Conservation (phyloP, 2,888 invertebrate genomes). For the Mesorhabditis sp. region DNA sequence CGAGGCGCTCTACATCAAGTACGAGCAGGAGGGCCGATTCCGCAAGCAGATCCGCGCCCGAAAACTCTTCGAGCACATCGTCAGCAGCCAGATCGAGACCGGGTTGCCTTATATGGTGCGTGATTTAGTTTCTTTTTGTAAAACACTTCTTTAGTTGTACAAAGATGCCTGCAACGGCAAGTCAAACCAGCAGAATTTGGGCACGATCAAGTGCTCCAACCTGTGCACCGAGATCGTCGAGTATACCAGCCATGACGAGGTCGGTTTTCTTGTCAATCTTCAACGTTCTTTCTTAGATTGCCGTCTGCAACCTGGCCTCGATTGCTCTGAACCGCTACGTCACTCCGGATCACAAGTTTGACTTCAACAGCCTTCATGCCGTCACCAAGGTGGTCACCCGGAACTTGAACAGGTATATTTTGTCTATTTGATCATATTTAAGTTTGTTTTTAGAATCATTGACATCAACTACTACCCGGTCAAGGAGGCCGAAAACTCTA, state of each 20-base stretch:
- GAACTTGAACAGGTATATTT: not conserved
- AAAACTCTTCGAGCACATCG: constrained; percentile 85
- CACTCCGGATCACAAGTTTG: constrained; percentile 71
- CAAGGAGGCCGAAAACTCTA: constrained; percentile 75
- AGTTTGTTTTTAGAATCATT: constrained; percentile 72
- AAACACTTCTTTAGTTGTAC: not conserved
- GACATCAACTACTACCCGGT: constrained; percentile 94
- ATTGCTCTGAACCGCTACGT: constrained; percentile 94
- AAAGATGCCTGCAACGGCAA: constrained; percentile 87
- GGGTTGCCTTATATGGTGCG: constrained; percentile 84
- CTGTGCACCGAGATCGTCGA: constrained; percentile 96
- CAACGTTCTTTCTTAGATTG: constrained; percentile 65
- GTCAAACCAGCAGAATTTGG: constrained; percentile 94
- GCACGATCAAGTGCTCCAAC: constrained; percentile 96
- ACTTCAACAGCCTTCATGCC: constrained; percentile 80
- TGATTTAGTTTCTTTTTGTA: constrained; percentile 24
- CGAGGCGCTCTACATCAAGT: constrained; percentile 77
- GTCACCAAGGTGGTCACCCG: constrained; percentile 62
- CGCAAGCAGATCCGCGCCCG: constrained; percentile 71
- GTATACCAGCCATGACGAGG: constrained; percentile 66
- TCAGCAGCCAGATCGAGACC: constrained; percentile 80
- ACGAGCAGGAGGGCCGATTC: constrained; percentile 57
- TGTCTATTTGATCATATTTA: not conserved
- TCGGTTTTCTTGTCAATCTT: constrained; percentile 2
- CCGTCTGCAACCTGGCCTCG: constrained; percentile 95